Base-by-base conservation (phyloP, 2,888 invertebrate genomes). In the Hesperia comma region DNA sequence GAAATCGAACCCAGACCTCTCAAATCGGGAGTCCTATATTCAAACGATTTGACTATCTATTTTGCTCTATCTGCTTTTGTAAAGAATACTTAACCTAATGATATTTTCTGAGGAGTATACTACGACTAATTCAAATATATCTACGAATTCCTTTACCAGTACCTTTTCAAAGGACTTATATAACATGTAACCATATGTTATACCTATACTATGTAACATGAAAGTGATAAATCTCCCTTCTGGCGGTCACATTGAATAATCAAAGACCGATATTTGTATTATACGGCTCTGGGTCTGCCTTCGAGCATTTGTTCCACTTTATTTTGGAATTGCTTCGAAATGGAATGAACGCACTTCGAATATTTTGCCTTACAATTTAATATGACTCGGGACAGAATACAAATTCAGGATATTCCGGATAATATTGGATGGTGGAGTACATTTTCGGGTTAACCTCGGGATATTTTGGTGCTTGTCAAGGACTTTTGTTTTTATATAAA, bases 281-380 rank as follows among this genome's bases (percentile, higher is more conserved):
- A 7, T 17, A 12, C 7, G 43, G 15, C 26, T 26, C 3, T 17
- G 12, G 37, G 8, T 37, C 10, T 37, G 10, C 8, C 43, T 8
- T 46, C 12, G 8, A 17, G 43, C 8, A 15, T 46, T 46, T 46
- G 43, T 46, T 15, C 15, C 17, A 17, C 43, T 46, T 46, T 46
- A 46, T 46, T 41, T 46, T 46, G 43, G 43, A 46, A 46, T 46
- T 12, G 17, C 15, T 46, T 46, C 17, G 43, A 17, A 17, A 46
- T 46, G 6, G 43, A 46, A 43, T 8, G 7, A 46, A n/a, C 43
- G 43, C 15, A 46, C 43, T 17, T 46, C 17, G 43, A 46, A 46
- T 46, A 46, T 15, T 46, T 46, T 46, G 43, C 17, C 43, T 15
- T 6, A 46, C 43, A 46, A 46, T 46, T 46, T 46, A 46, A 46